Percentiles rank a stretch among this genome's conserved stretches.
Conservation (phyloP, 2,113 vertebrate species). For the Nothobranchius kuhntae region DNA sequence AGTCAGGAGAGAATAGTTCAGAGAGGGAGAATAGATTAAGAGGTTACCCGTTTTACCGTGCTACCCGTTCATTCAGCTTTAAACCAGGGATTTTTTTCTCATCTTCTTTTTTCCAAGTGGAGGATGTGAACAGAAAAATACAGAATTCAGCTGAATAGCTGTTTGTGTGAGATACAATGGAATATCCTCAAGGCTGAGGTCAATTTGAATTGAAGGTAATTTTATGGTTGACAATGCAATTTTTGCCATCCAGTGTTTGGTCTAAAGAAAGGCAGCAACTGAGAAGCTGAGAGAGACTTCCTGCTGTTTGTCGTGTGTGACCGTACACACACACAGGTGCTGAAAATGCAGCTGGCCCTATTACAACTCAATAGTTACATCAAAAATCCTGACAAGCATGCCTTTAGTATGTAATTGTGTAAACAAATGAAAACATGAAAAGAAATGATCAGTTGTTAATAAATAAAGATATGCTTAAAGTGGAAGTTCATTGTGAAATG, state of each 20-base stretch:
- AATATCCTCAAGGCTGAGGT: slow-evolving; percentile 45
- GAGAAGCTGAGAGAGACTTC: background rate
- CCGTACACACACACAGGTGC: background rate
- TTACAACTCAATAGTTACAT: no score
- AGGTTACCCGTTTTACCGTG: slow-evolving; percentile 36
- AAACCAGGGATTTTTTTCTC: slow-evolving; percentile 9
- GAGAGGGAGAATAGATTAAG: slow-evolving; percentile 48
- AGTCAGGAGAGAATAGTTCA: slow-evolving; percentile 48
- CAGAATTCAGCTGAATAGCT: slow-evolving; percentile 27
- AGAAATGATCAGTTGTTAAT: no score
- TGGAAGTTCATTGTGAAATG: no score
- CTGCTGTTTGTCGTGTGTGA: slow-evolving; percentile 5
- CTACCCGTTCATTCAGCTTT: slow-evolving; percentile 28
- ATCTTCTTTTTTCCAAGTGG: background rate
- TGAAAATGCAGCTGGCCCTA: no score
- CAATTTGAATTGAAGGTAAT: slow-evolving; percentile 62
- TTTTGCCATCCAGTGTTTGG: slow-evolving; percentile 30
- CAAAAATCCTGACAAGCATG: no score
- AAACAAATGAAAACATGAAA: no score
- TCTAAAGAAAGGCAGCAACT: slow-evolving; percentile 23
- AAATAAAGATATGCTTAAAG: no score
- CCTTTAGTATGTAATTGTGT: no score
- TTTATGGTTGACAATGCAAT: slow-evolving; percentile 65
- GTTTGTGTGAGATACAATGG: slow-evolving; percentile 23
- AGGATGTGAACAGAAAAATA: slow-evolving; percentile 15